Percentiles rank a stretch among this genome's conserved stretches.
Conservation (phyloP, 2,113 vertebrate genomes). For the Nettapus auritus region DNA sequence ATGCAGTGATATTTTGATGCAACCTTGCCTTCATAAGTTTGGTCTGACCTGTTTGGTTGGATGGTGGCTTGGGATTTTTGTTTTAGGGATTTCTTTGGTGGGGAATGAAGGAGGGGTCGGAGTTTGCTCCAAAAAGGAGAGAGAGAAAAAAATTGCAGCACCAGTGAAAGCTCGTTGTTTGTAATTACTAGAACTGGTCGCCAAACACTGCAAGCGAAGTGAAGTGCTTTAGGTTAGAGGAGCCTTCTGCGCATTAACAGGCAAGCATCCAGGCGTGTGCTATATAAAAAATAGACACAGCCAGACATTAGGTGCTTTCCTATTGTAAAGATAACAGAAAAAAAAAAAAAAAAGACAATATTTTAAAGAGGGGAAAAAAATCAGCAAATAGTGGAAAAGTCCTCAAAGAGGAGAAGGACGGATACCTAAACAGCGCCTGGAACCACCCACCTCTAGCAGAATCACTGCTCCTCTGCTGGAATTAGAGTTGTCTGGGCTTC, state of each 20-base stretch:
- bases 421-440: neutral
- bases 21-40: neutral
- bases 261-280: neutral
- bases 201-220: neutral
- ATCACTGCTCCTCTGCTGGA: neutral
- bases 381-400: neutral
- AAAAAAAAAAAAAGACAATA: neutral
- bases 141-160: neutral
- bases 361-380: neutral
- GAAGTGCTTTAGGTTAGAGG: neutral
- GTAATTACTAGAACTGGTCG: neutral
- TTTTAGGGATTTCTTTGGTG: neutral
- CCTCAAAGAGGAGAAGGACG: neutral
- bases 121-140: neutral
- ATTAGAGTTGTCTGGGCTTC: neutral
- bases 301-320: neutral
- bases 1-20: neutral
- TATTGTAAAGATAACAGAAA: neutral
- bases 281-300: neutral
- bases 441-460: neutral
- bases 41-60: neutral
- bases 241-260: neutral
- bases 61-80: neutral
- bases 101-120: neutral
- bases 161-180: neutral